Percentiles rank a stretch among this genome's conserved stretches.
Conservation (phyloP, 1,140 invertebrate genomes). For the Mylabris phalerata region DNA sequence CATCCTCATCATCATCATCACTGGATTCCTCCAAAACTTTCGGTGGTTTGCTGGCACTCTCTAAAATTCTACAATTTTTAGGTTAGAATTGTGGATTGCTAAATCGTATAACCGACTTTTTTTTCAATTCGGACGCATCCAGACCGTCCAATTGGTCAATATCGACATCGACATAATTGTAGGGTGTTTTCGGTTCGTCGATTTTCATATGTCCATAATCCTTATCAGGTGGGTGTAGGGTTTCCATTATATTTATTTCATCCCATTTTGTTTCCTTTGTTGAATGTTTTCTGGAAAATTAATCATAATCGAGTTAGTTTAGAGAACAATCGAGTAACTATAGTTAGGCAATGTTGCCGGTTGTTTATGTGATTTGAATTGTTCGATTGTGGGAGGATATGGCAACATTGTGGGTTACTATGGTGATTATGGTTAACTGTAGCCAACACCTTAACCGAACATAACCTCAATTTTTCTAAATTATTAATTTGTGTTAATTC, state of each 20-base stretch:
- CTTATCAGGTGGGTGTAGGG: slow-evolving; percentile 94
- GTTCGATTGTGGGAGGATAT: too few species aligned
- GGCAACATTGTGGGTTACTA: not conserved
- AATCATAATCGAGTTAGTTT: too few species aligned
- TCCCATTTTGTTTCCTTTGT: slow-evolving; percentile 90
- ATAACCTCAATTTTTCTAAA: not conserved
- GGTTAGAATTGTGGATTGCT: not conserved
- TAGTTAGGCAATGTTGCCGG: too few species aligned
- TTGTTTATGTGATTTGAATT: too few species aligned
- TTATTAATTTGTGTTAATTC: not conserved
- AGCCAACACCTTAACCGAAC: too few species aligned
- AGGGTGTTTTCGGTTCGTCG: slow-evolving; percentile 97
- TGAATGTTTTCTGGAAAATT: slow-evolving; percentile 45
- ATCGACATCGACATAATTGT: slow-evolving; percentile 60
- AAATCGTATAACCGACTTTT: slow-evolving; percentile 46
- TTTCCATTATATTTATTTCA: slow-evolving; percentile 98
- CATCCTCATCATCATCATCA: slow-evolving; percentile 53
- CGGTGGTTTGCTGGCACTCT: slow-evolving; percentile 48
- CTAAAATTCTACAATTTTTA: slow-evolving; percentile 39
- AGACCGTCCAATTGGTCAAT: slow-evolving; percentile 63
- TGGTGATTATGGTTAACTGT: not conserved
- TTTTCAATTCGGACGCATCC: slow-evolving; percentile 70
- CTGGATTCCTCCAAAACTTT: slow-evolving; percentile 56
- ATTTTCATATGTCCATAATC: slow-evolving; percentile 99
- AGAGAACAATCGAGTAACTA: too few species aligned